Conservation (phyloP, 1,140 invertebrate species). For the Parasteatoda tepidariorum region DNA sequence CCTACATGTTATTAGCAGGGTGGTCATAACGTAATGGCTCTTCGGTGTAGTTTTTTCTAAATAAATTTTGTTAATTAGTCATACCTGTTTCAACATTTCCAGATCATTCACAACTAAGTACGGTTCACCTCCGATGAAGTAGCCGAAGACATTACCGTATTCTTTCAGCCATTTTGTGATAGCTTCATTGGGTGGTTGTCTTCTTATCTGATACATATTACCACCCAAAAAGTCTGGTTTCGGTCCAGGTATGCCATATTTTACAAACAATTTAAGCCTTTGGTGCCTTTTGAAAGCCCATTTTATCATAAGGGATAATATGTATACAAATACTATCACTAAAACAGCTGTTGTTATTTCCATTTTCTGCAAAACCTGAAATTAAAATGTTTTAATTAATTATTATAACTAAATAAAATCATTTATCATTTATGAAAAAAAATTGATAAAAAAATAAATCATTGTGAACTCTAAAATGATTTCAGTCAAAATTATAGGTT, state of each 20-base stretch:
- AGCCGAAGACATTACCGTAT: slow-evolving; percentile 69
- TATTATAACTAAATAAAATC: too few species aligned
- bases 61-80: too few species aligned
- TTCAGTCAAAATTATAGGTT: too few species aligned
- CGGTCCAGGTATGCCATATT: slow-evolving; percentile 66
- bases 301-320: not conserved
- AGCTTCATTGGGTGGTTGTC: slow-evolving; percentile 58
- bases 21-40: too few species aligned
- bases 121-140: slow-evolving; percentile 66
- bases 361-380: too few species aligned
- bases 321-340: not conserved
- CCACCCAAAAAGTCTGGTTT: slow-evolving; percentile 66
- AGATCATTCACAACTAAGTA: slow-evolving; percentile 66
- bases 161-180: slow-evolving; percentile 66
- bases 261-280: not conserved
- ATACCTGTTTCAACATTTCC: slow-evolving; percentile 64
- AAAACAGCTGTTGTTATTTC: not conserved
- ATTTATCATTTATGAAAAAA: too few species aligned
- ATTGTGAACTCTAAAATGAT: too few species aligned
- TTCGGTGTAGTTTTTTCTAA: too few species aligned
- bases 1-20: too few species aligned
- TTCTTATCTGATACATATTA: slow-evolving; percentile 63
- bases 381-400: too few species aligned
- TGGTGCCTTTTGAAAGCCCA: not conserved
- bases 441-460: too few species aligned